Percentiles rank a stretch among this genome's conserved stretches.
Evolutionary conservation across 1,140 invertebrate species (phyloP).

Genomic region (Drosophila ficusphila): DNA sequence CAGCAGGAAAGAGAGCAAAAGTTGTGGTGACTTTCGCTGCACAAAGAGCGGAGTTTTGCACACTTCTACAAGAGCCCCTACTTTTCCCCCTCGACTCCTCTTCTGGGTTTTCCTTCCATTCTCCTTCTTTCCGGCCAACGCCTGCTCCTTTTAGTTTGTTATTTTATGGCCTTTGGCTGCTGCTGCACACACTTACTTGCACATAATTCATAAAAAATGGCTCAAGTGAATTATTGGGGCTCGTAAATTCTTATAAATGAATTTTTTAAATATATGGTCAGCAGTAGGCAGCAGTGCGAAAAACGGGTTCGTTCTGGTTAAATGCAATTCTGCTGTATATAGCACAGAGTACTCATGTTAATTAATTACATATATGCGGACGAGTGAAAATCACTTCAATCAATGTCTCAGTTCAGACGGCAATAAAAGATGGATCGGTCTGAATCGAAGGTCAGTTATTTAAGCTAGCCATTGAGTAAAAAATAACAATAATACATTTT

Average conservation of each 20-base stretch:
- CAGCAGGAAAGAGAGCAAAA: slow-evolving; percentile 33
- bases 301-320: slow-evolving; percentile 30
- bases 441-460: slow-evolving; percentile 10
- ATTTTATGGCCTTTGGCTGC: slow-evolving; percentile 56
- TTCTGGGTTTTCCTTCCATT: neutral
- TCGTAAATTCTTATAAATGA: slow-evolving; percentile 64
- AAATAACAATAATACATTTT: too few relatives aligned
- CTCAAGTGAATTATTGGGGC: slow-evolving; percentile 58
- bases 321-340: slow-evolving; percentile 28
- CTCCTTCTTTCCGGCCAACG: slow-evolving; percentile 38
- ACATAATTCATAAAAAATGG: slow-evolving; percentile 64
- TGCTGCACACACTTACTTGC: slow-evolving; percentile 30
- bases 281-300: slow-evolving; percentile 1
- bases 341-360: slow-evolving; percentile 14
- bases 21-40: slow-evolving; percentile 56
- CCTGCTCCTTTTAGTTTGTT: slow-evolving; percentile 50
- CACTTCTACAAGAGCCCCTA: slow-evolving; percentile 7
- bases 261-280: slow-evolving; percentile 42
- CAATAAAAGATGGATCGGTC: slow-evolving; percentile 13
- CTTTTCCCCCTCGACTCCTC: neutral
- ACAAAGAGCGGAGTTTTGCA: slow-evolving; percentile 37
- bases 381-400: slow-evolving; percentile 22
- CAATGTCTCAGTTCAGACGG: slow-evolving; percentile 7
- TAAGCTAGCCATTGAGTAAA: neutral
- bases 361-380: slow-evolving; percentile 34